Percentiles rank a stretch among this genome's conserved stretches.
These are phyloP conservation scores for Scolopax bukidnonensis DNA, from an alignment of 2,797 vertebrate species.

Conservation along the genomic window DNA sequence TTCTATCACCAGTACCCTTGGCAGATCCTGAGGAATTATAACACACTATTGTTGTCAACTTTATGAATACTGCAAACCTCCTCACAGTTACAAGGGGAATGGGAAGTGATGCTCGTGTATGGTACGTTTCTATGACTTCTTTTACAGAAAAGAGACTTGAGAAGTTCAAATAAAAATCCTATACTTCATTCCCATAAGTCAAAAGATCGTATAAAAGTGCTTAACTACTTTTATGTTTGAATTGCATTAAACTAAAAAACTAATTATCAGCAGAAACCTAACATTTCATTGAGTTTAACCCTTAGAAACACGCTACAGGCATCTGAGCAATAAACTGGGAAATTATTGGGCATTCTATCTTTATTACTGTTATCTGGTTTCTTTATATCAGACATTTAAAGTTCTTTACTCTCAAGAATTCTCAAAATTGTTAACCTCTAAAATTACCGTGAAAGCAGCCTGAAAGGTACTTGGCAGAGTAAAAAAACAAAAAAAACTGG, in stretches of 20 bases:
- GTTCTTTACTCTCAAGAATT: neutral
- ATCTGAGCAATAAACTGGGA: neutral
- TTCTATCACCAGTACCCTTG: neutral
- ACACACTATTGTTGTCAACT: neutral
- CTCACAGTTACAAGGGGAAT: neutral
- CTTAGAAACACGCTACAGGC: neutral
- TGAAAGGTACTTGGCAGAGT: neutral
- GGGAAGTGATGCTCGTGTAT: rapidly evolving
- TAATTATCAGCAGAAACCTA: neutral
- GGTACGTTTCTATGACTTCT: neutral
- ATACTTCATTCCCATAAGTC: neutral
- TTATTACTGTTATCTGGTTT: neutral
- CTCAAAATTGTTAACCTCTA: neutral
- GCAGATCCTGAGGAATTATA: neutral
- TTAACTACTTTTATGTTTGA: neutral
- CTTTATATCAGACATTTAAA: neutral
- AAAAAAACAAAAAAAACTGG: neutral
- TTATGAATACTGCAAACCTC: neutral
- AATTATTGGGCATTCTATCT: neutral
- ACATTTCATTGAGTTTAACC: neutral
- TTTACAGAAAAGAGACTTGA: neutral
- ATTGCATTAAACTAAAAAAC: neutral
- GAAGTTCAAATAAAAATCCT: neutral
- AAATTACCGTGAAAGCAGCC: neutral
- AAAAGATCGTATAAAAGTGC: neutral